Evolutionary conservation across 2,797 vertebrate genomes (phyloP).

Genomic region (Buphagus erythrorhynchus): DNA sequence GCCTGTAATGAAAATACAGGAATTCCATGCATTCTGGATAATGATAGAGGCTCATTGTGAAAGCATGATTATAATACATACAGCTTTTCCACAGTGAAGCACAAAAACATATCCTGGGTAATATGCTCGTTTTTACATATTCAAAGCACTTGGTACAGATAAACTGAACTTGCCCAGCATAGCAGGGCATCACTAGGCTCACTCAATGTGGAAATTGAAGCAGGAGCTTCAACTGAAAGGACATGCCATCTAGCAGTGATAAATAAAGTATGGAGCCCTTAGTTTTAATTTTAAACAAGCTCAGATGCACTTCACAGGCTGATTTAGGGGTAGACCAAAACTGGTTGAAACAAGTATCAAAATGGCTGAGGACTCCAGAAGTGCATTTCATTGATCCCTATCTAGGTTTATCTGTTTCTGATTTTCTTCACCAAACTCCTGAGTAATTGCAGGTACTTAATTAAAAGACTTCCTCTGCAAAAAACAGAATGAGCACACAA

Average conservation of each 20-base stretch:
- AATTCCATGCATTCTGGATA: not conserved
- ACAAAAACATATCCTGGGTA: not conserved
- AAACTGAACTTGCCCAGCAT: not conserved
- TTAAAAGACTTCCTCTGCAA: not conserved
- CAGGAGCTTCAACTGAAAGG: not conserved
- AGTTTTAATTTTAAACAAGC: not conserved
- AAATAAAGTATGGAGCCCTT: not conserved
- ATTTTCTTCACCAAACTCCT: not conserved
- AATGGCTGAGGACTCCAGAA: not conserved
- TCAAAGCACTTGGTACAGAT: not conserved
- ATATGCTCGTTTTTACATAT: not conserved
- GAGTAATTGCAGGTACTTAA: not conserved
- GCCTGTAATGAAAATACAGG: not conserved
- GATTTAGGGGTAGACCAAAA: not conserved
- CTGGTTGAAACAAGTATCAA: not conserved
- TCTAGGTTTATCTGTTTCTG: not conserved
- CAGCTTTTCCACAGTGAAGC: not conserved
- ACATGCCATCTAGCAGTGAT: not conserved
- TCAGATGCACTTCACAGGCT: not conserved
- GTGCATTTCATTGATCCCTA: not conserved
- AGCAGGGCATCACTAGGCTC: not conserved
- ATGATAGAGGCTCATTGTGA: not conserved
- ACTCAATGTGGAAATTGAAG: not conserved
- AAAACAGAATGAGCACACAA: not conserved
- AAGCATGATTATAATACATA: conserved; percentile 2